Evolutionary conservation across 2,113 vertebrate genomes (phyloP).

Genomic region (Cyphomyrus plagiostoma): DNA sequence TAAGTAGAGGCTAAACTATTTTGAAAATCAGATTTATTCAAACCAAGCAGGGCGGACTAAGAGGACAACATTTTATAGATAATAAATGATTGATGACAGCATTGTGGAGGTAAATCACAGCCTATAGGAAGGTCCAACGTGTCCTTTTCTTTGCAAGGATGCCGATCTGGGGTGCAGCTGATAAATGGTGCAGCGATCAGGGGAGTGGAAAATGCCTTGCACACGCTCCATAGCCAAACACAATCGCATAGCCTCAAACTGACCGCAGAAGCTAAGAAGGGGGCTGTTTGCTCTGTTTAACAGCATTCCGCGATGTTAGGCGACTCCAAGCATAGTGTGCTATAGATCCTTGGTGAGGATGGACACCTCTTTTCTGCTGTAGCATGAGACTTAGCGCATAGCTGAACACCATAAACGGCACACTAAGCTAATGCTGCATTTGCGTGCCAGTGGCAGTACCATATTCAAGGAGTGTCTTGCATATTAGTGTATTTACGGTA

Average conservation of each 20-base stretch:
- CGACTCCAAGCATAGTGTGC: not conserved
- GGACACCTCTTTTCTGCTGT: not conserved
- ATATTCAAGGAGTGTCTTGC: not conserved
- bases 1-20: not conserved
- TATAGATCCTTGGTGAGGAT: not conserved
- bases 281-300: not conserved
- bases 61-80: not conserved
- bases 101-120: not conserved
- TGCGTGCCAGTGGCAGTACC: not conserved
- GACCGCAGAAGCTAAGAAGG: not conserved
- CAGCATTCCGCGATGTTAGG: not conserved
- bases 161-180: not conserved
- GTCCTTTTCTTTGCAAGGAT: not conserved
- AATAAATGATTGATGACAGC: not conserved
- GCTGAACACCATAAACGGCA: not conserved
- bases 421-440: not conserved
- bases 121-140: not conserved
- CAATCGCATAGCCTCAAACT: not conserved
- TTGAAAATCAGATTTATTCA: conserved; percentile 14
- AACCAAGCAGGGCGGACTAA: not conserved
- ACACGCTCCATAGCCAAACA: not conserved
- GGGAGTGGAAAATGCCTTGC: not conserved
- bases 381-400: not conserved
- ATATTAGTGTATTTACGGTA: not conserved
- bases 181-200: not conserved